Conservation (phyloP, 2,113 vertebrate species). For the Motacilla alba region DNA sequence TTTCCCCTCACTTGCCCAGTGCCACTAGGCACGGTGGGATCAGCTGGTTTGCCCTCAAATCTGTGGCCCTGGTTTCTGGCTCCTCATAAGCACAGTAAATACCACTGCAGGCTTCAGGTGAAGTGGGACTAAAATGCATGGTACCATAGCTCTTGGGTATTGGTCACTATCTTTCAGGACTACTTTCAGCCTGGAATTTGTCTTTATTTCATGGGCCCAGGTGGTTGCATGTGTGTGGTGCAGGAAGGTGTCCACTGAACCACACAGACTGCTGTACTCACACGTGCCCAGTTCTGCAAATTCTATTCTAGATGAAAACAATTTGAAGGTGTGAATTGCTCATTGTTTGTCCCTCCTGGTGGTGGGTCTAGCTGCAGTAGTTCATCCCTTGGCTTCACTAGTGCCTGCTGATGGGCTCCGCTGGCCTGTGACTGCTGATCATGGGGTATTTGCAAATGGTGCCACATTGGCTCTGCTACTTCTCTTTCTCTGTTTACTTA, state of each 20-base stretch:
- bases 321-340: not conserved
- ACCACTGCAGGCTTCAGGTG: not conserved
- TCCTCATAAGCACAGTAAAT: not conserved
- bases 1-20: not conserved
- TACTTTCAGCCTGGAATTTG: not conserved
- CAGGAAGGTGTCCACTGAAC: not conserved
- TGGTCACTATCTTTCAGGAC: not conserved
- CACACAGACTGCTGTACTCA: not conserved
- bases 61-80: not conserved
- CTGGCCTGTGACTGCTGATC: not conserved
- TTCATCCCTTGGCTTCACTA: not conserved
- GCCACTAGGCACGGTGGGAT: not conserved
- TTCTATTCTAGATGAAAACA: not conserved
- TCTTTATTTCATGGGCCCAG: not conserved
- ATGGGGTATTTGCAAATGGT: not conserved
- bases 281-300: not conserved
- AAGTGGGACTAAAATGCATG: not conserved
- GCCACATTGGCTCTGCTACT: not conserved
- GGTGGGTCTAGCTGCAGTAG: not conserved
- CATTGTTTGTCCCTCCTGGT: not conserved
- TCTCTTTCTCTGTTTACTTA: conserved; percentile 22
- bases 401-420: not conserved
- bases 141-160: not conserved
- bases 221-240: not conserved
- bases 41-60: not conserved